These are phyloP conservation scores for Zonotrichia leucophrys DNA, from an alignment of 2,113 vertebrate species.

Conservation along the genomic window DNA sequence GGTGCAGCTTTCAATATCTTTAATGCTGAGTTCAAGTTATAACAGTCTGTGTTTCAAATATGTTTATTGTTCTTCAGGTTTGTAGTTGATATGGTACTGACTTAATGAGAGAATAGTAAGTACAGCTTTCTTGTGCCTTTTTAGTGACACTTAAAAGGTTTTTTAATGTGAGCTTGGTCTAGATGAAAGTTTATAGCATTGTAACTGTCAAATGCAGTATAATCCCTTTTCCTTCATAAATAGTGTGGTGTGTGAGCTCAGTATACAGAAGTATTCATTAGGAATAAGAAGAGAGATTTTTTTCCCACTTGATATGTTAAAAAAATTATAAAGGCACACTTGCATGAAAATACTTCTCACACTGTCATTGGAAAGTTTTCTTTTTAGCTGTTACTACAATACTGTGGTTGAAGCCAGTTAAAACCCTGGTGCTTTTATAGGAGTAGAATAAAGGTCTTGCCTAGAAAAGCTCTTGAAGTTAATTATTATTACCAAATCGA, in stretches of 20 bases:
- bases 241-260: not conserved
- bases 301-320: not conserved
- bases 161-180: not conserved
- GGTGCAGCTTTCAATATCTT: not conserved
- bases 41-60: not conserved
- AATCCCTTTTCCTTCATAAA: not conserved
- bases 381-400: not conserved
- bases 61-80: not conserved
- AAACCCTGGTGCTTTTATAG: not conserved
- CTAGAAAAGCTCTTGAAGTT: not conserved
- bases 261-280: not conserved
- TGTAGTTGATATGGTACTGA: not conserved
- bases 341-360: not conserved
- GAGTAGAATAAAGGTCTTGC: not conserved
- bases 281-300: not conserved
- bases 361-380: not conserved
- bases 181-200: not conserved
- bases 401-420: not conserved
- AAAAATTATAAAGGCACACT: not conserved
- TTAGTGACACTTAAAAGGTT: conserved; percentile 19
- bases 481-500: not conserved
- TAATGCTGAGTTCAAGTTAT: not conserved
- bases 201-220: not conserved
- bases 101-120: conserved; percentile 3
- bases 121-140: not conserved